Conservation (phyloP, 2,888 invertebrate genomes). For the Crioceris asparagi region DNA sequence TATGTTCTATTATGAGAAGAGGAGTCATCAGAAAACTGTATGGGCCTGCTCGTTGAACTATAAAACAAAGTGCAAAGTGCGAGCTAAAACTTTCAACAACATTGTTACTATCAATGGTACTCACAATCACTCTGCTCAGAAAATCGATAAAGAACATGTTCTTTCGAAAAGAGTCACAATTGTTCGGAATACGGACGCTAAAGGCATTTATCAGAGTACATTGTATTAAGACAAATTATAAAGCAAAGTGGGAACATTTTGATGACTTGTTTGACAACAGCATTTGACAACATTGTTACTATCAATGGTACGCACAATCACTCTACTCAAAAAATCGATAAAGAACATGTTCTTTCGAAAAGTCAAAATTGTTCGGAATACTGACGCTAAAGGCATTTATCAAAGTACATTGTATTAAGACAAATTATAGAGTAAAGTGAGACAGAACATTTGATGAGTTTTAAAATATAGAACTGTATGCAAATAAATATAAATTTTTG, state of each 20-base stretch:
- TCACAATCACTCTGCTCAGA: conserved; percentile 16
- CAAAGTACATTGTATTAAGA: too few species aligned
- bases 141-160: conserved; percentile 11
- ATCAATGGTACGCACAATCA: conserved; percentile 19
- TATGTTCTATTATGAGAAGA: conserved; percentile 20
- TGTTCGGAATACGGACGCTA: conserved; percentile 7
- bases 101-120: conserved; percentile 15
- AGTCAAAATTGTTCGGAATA: conserved; percentile 17
- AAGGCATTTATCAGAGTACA: too few species aligned
- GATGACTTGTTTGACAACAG: too few species aligned
- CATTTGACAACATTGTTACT: conserved; percentile 14
- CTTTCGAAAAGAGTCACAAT: conserved; percentile 21
- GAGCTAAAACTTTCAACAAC: conserved; percentile 16
- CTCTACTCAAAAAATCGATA: conserved; percentile 7
- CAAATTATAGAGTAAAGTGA: too few species aligned
- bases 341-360: conserved; percentile 17
- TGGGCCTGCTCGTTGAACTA: conserved; percentile 22
- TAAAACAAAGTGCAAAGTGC: conserved; percentile 19
- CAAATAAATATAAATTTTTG: too few species aligned
- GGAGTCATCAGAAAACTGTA: conserved; percentile 15
- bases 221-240: too few species aligned
- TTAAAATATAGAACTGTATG: too few species aligned
- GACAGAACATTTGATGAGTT: too few species aligned
- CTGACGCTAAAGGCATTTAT: background rate
- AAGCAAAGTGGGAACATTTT: too few species aligned